Base-by-base conservation (phyloP, 2,113 vertebrate species). In the Hippocampus abdominalis region DNA sequence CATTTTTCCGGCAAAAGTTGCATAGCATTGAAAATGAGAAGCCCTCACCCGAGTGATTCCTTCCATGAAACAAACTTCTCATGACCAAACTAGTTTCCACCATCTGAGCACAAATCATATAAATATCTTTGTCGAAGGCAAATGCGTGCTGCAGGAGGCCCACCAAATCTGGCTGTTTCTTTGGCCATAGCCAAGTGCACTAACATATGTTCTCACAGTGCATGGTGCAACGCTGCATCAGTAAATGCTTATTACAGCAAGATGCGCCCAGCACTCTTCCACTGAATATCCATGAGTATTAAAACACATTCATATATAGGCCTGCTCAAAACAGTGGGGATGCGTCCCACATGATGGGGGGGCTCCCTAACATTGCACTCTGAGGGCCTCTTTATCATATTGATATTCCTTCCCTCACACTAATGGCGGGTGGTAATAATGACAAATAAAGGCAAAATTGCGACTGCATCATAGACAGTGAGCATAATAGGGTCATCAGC, bases 141-240 rank as follows among this genome's bases (percentile, higher is more conserved):
- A 87, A 72, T 79, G 75, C 69, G 62, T 82, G 59, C 81, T 82
- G 71, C 80, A 75, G 82, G 85, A 84, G 72, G 76, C 76, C 75
- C 60, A 74, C 79, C 80, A 84, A 72, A 87, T 84, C 90, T 87
- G 66, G 80, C 90, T 91, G 92, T 86, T 89, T 89, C 83, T 83
- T 82, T 88, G 89, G 90, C 89, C 79, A 84, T 81, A 82, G 82
- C 86, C 86, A 87, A 87, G 75, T 71, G 71, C 82, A 89, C 87
- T 89, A 91, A 89, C 92, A 91, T 92, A 91, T 92, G 90, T 87
- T 90, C 89, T 89, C 81, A 72, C 86, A 84, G 87, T 53, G 86
- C 86, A 83, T 82, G 82, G 87, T 78, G 84, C 79, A 82, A 82
- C 82, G 84, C 90, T 86, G 86, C 84, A 90, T 85, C 83, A 85